These are phyloP conservation scores for Copidosoma aretas DNA, from an alignment of 2,888 invertebrate genomes.

Conservation along the genomic window DNA sequence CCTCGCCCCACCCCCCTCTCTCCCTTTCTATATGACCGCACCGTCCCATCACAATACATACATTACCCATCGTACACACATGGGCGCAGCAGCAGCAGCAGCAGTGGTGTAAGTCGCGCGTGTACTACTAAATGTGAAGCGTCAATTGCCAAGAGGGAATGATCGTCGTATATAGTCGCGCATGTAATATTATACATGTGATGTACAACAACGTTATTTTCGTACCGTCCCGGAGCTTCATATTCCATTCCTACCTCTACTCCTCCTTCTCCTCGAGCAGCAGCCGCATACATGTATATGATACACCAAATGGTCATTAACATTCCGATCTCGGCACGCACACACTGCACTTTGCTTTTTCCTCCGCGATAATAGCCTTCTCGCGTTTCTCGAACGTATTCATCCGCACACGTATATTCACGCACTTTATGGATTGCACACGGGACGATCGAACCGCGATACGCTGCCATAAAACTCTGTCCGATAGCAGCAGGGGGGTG, in stretches of 20 bases:
- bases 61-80: not conserved
- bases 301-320: slow-evolving; percentile 34
- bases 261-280: not conserved
- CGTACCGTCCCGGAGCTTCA: slow-evolving; percentile 12
- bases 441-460: too few species aligned
- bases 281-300: too few species aligned
- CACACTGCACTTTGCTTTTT: slow-evolving; percentile 24
- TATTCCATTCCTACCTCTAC: not conserved
- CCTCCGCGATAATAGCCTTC: not conserved
- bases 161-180: slow-evolving; percentile 23
- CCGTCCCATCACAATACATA: too few species aligned
- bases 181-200: too few species aligned
- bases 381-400: not conserved
- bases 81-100: too few species aligned
- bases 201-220: too few species aligned
- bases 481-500: too few species aligned
- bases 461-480: too few species aligned
- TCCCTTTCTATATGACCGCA: not conserved
- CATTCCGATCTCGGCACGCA: slow-evolving; percentile 33
- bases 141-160: slow-evolving; percentile 46
- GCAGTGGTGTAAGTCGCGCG: too few species aligned
- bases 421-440: too few species aligned
- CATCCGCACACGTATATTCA: too few species aligned
- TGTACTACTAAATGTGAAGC: too few species aligned
- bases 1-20: slow-evolving; percentile 16